Evolutionary conservation across 2,797 vertebrate genomes (phyloP), one percentile per base, ranked within the genome.

Genomic region (Pangasius krempfi): DNA sequence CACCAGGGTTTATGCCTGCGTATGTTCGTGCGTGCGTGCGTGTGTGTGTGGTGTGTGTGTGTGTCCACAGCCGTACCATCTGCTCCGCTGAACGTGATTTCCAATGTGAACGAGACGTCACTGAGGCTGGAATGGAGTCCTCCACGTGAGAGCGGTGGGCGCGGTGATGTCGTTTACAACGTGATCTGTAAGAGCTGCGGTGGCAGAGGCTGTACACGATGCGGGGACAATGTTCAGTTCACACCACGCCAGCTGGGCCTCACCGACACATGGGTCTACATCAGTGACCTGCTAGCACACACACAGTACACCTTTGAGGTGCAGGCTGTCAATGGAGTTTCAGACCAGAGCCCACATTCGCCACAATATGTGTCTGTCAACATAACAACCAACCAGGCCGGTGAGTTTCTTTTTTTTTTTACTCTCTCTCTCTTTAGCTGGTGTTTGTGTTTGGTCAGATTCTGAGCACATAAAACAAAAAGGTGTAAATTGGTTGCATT

Each of bases 281-380:
- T 99, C 93, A 99, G 97, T 0, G 98, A 99, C 92, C 97, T 99
- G 91, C 93, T 99, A 91, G 98, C 98, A 0, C 98, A 99, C 97
- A 99, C 98, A 0, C 98, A 98, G 94, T 99, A 99, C 95, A 99
- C 98, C 87, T 99, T 99, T 1, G 98, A 99, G 96, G 97, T 99
- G 94, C 98, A 99, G 94, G 98, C 98, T 0, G 98, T 99, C 92
- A 99, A 99, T 0, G 98, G 98, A 0, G 98, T 99, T 93, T 99
- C 98, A 0, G 98, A 99, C 94, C 98, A 99, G 96, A 99, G 98
- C 92, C 98, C 97, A 25, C 98, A 98, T 95, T 98, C 98, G 0
- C 98, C 98, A 0, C 98, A 99, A 88, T 99, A 98, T 0, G 92
- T 97, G 6, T 97, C 98, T 0, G 98, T 99, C 92, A 99, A 99